phyloP scores from a whole-genome alignment of 2,113 vertebrate species.

The Pogonocichla stellata region DNA sequence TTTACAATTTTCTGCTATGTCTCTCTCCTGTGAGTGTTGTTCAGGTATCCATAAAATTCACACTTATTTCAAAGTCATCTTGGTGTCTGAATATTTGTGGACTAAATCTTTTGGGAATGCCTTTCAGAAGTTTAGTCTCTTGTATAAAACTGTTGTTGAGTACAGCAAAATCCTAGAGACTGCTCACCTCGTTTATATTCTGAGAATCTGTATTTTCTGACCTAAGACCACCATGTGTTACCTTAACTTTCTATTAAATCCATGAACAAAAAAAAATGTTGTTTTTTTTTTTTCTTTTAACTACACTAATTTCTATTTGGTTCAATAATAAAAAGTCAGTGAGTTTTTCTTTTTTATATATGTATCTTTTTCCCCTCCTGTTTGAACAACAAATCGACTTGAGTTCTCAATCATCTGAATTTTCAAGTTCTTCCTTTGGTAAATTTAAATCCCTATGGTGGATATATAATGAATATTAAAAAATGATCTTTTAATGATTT shows the following conservation, averaged over 20 bases:
- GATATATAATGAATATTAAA: background rate
- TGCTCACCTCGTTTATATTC: background rate
- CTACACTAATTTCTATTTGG: background rate
- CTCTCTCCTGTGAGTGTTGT: background rate
- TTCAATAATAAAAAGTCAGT: background rate
- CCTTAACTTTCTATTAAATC: background rate
- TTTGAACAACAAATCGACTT: background rate
- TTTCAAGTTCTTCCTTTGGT: background rate
- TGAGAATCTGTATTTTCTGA: background rate
- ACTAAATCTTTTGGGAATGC: background rate
- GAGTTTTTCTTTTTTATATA: background rate
- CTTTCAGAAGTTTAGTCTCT: background rate
- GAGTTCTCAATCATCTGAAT: background rate
- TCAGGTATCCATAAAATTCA: background rate
- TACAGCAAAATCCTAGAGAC: background rate
- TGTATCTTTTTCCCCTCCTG: rapidly evolving
- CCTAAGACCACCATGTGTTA: background rate
- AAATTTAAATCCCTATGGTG: background rate
- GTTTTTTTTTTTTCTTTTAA: background rate
- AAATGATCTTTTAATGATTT: background rate
- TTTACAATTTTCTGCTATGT: background rate
- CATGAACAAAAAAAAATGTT: background rate
- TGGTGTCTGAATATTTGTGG: background rate
- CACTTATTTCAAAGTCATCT: rapidly evolving
- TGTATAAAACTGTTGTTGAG: background rate